A percentile compares a stretch with the other conserved stretches of the same genome.
Evolutionary conservation across 2,113 vertebrate genomes (phyloP).

Genomic region (Condylura cristata): DNA sequence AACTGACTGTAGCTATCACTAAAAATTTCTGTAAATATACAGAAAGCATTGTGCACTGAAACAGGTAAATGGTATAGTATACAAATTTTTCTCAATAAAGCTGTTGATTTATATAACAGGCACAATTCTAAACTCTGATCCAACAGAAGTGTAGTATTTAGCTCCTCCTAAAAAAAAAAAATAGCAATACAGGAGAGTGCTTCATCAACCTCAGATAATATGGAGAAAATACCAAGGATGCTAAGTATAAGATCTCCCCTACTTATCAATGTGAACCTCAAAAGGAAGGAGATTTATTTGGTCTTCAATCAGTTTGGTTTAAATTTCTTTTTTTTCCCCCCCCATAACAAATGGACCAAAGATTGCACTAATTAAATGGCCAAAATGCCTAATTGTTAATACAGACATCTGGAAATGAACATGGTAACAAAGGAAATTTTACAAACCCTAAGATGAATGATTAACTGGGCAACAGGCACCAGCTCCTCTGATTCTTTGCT

Average conservation of each 20-base stretch:
- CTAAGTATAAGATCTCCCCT: background rate
- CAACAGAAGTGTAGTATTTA: conserved; percentile 19
- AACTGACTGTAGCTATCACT: background rate
- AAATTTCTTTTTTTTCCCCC: background rate
- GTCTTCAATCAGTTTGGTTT: background rate
- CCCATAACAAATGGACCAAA: background rate
- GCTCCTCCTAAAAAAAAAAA: background rate
- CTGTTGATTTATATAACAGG: background rate
- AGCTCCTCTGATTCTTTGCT: background rate
- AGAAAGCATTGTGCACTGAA: background rate
- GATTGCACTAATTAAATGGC: background rate
- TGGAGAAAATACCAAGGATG: background rate
- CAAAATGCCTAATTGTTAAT: background rate
- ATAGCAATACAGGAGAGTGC: background rate
- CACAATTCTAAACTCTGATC: background rate
- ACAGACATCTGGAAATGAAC: background rate
- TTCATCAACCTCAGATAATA: background rate
- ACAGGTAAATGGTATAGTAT: background rate
- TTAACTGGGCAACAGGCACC: background rate
- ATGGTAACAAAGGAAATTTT: background rate
- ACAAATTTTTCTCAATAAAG: conserved; percentile 19
- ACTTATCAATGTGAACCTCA: background rate
- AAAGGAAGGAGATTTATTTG: background rate
- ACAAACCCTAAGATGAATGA: background rate
- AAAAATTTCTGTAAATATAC: background rate